Base-by-base conservation (phyloP, 2,113 vertebrate genomes). In the Thalassoma bifasciatum region DNA sequence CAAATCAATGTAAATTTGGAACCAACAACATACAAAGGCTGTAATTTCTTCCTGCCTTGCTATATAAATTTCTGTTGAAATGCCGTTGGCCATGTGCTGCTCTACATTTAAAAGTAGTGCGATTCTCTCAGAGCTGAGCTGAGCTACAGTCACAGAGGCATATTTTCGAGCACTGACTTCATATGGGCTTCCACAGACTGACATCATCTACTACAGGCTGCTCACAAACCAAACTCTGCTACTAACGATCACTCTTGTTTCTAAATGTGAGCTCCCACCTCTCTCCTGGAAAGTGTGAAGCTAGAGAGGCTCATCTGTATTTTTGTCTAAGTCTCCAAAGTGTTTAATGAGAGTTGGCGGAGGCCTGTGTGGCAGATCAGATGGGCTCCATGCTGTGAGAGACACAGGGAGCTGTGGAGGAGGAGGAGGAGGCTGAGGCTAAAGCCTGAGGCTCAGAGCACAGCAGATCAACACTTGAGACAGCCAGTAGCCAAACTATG, bases 261-360 rank as follows among this genome's bases (percentile, higher is more conserved):
- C 77, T 52, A 66, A 89, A 86, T 76, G 79, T 69, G 61, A 78
- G 77, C 84, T 82, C 67, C 78, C 81, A 86, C 83, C 68, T 88
- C 80, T 85, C 72, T 54, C 76, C 54, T 51, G 84, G 64, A 81
- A 85, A 77, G 71, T 86, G 87, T 77, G 83, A 87, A 88, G 76
- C 81, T 66, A 22, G 76, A 79, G 72, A 86, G 83, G 79, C 82
- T 89, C 85, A 82, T 84, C 86, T 89, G 85, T 90, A 85, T 88
- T 84, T 90, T 86, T 82, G 85, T 84, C 77, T 70, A 72, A 88
- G 73, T 87, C 86, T 87, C 79, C 78, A 65, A 85, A 88, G 86
- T 93, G 88, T 90, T 88, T 86, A 91, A 92, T 91, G 87, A 92
- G 90, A 91, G 86, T 88, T 88, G 87, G 87, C 84, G 23, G 74